phyloP scores from a whole-genome alignment of 2,888 invertebrate genomes.

The Melanchra persicariae region DNA sequence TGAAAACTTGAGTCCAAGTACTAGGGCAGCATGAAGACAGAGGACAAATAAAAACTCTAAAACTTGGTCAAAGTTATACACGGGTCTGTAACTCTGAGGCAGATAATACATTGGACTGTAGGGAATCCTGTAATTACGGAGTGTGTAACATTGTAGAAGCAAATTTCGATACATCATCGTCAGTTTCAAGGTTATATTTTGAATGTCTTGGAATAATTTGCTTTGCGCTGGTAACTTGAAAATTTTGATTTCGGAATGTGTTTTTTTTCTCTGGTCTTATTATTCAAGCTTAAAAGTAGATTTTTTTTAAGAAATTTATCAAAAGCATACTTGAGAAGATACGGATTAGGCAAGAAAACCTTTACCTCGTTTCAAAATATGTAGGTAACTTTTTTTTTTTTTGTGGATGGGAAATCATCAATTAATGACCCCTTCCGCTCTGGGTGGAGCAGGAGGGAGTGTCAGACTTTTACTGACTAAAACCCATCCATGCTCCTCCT shows the following conservation, averaged over 20 bases:
- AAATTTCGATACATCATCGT: slow-evolving; percentile 45
- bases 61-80: slow-evolving; percentile 35
- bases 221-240: background rate
- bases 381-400: no score
- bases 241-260: background rate
- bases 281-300: background rate
- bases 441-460: no score
- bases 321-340: background rate
- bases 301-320: no score
- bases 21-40: slow-evolving; percentile 1
- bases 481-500: no score
- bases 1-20: slow-evolving; percentile 19
- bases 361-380: no score
- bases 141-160: slow-evolving; percentile 33
- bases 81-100: slow-evolving; percentile 15
- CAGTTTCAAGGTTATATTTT: slow-evolving; percentile 36
- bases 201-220: slow-evolving; percentile 20
- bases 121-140: slow-evolving; percentile 47
- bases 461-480: no score
- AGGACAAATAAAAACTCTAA: slow-evolving; percentile 29
- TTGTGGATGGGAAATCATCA: no score
- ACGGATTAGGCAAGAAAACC: no score
- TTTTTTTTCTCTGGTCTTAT: background rate
- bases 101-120: slow-evolving; percentile 40
- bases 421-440: no score